Conservation (phyloP, 37 sponge, comb jelly and placozoan genomes). For the Hormiphora californensis region DNA sequence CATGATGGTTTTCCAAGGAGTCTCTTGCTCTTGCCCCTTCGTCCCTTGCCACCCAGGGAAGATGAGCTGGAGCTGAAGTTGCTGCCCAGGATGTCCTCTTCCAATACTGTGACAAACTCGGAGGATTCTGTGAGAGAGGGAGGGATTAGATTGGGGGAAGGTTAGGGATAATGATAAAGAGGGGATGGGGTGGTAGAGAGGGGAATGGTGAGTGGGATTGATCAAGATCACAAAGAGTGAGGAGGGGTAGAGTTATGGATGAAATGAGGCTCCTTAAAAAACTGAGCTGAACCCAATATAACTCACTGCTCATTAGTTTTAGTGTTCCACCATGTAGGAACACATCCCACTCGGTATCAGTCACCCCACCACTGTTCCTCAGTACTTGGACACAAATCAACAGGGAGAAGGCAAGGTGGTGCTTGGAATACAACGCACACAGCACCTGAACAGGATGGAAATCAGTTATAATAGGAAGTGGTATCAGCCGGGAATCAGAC, state of each 20-base stretch:
- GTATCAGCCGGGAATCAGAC: conserved; percentile 13
- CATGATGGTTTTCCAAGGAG: conserved; percentile 31
- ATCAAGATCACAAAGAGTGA: no score
- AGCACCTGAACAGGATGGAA: not conserved
- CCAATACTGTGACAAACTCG: conserved; percentile 41
- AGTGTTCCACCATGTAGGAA: conserved; percentile 56
- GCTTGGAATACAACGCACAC: conserved; percentile 44
- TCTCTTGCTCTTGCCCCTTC: conserved; percentile 31
- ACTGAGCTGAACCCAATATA: no score
- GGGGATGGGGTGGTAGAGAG: no score
- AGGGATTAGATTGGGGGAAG: no score
- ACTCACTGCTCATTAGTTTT: conserved; percentile 50
- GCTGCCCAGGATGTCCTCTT: conserved; percentile 21
- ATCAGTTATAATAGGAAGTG: not conserved
- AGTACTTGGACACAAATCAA: conserved; percentile 24
- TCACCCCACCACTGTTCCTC: conserved; percentile 7
- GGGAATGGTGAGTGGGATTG: no score
- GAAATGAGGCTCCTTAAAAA: not conserved
- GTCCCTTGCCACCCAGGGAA: not conserved
- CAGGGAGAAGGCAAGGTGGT: conserved; percentile 30
- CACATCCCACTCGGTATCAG: conserved; percentile 54
- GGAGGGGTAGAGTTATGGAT: not conserved
- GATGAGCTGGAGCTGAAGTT: not conserved
- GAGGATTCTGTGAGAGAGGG: conserved; percentile 6
- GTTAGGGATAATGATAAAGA: no score